Base-by-base conservation (phyloP, 2,113 vertebrate species). In the Diglossa brunneiventris region DNA sequence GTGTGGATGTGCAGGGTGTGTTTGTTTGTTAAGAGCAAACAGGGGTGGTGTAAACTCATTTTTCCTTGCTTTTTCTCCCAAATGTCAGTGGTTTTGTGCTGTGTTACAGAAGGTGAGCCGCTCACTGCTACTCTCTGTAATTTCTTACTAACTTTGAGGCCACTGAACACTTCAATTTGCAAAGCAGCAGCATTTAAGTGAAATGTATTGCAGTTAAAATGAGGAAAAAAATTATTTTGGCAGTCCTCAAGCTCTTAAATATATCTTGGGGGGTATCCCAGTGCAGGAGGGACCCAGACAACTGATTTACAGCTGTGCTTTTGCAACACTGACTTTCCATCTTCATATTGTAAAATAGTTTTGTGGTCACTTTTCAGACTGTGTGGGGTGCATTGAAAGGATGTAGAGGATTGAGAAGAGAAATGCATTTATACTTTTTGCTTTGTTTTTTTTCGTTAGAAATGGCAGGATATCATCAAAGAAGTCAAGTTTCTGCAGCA, bases 391-490 rank as follows among this genome's bases (percentile, higher is more conserved):
- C 24, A 7, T 85, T 85, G 41, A 77, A 17, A 30, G 30, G 20
- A 16, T 17, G 18, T 12, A 33, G 27, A 49, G 19, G 28, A 4
- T 35, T 31, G 55, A 80, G 22, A 13, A 61, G 27, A 64, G 23
- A 77, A 58, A 67, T 24, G 3, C 23, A 23, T 90, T 78, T 37
- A 22, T 35, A 11, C 8, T 83, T 67, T 30, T 26, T n/a, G 8
- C 20, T 39, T 28, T 72, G 52, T 42, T 78, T 80, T 78, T 80
- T 64, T 78, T 72, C 41, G 26, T 87, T 96, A 99, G 99, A 99
- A 99, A 98, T 99, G 99, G 99, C 99, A 99, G 97, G 99, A 99
- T 98, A 99, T 99, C 97, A 99, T 99, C 96, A 99, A 99, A 95
- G 99, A 99, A 98, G 99, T 99, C 87, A 99, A 98, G 94, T 99